Conservation (phyloP, 2,888 invertebrate genomes). For the Cephalotes varians region DNA sequence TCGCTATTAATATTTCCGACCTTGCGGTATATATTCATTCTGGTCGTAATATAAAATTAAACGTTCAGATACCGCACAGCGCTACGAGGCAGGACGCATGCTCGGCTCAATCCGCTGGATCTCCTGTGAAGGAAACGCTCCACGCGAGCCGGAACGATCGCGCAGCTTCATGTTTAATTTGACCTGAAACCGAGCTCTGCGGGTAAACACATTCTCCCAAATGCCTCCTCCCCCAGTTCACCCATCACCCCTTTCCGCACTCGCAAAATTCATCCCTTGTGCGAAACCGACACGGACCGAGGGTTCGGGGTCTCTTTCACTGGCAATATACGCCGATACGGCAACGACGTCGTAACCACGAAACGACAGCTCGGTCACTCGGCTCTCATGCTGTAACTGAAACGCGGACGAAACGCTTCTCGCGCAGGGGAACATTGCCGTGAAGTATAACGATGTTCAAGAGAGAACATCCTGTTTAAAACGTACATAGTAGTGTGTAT, state of each 20-base stretch:
- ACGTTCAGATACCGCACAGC: not conserved
- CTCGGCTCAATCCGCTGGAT: constrained; percentile 28
- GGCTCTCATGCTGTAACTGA: constrained; percentile 51
- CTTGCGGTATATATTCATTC: not conserved
- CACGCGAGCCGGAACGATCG: constrained; percentile 38
- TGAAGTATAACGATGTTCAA: constrained; percentile 63
- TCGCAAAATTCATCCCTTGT: constrained; percentile 43
- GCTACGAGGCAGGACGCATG: not conserved
- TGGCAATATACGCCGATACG: constrained; percentile 71
- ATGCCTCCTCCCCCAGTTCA: not conserved
- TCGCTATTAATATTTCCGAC: constrained; percentile 25
- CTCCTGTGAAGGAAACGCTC: constrained; percentile 39
- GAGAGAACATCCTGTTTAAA: constrained; percentile 54
- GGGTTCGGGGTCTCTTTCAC: constrained; percentile 62
- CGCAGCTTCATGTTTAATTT: constrained; percentile 71
- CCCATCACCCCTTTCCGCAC: constrained; percentile 24
- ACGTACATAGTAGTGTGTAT: constrained; percentile 53
- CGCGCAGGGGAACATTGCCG: constrained; percentile 55
- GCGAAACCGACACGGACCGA: constrained; percentile 23
- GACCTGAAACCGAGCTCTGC: constrained; percentile 65
- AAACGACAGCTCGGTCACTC: constrained; percentile 65
- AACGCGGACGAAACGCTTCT: constrained; percentile 57
- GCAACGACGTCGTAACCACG: constrained; percentile 75
- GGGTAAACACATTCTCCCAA: constrained; percentile 55
- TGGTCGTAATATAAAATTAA: constrained; percentile 42